Conservation (phyloP, 2,797 vertebrate genomes). For the Mormyrops boulengeri region DNA sequence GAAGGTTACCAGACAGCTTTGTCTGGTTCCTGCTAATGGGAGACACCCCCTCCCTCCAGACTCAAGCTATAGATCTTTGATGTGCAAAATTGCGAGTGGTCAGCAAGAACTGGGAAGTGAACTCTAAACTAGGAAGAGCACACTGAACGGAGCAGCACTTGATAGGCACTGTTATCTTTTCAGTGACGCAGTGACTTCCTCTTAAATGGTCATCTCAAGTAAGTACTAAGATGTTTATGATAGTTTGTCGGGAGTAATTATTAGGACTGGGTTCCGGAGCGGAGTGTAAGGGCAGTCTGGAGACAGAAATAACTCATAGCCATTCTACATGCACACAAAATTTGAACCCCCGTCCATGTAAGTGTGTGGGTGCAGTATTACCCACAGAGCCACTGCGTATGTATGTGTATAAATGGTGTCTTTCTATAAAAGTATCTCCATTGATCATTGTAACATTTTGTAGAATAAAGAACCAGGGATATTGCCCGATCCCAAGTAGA, state of each 20-base stretch:
- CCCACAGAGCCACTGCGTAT: not conserved
- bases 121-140: not conserved
- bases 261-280: not conserved
- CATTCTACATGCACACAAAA: not conserved
- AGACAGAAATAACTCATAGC: not conserved
- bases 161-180: not conserved
- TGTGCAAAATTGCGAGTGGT: not conserved
- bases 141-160: not conserved
- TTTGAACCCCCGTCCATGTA: not conserved
- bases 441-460: not conserved
- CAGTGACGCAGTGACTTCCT: not conserved
- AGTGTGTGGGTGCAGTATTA: not conserved
- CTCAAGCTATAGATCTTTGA: constrained; percentile 4
- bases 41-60: constrained; percentile 16
- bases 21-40: constrained; percentile 45
- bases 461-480: not conserved
- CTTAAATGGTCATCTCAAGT: not conserved
- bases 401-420: not conserved
- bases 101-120: not conserved
- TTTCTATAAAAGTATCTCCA: not conserved
- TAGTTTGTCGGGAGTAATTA: not conserved
- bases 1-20: constrained; percentile 61
- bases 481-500: not conserved
- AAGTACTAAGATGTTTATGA: not conserved
- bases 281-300: not conserved